Percentiles rank a stretch among this genome's conserved stretches.
These are phyloP conservation scores for Pachyramphus minor DNA, from an alignment of 2,113 vertebrate genomes.

Conservation along the genomic window DNA sequence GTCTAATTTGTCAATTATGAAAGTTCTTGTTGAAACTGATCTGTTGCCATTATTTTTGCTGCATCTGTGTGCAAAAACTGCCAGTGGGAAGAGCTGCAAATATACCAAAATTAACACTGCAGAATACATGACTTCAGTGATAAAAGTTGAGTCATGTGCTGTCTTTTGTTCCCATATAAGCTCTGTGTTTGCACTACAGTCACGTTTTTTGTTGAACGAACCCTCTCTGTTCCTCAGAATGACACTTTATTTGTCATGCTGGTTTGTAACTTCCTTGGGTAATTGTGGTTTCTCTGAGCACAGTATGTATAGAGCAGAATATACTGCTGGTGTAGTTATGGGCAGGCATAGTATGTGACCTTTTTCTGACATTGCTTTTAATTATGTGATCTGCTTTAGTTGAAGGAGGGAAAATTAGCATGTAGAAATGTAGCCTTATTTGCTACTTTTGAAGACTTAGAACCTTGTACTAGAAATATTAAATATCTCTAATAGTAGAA, in stretches of 20 bases:
- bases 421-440: background rate
- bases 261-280: background rate
- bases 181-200: background rate
- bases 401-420: background rate
- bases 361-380: background rate
- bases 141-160: background rate
- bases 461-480: constrained; percentile 4
- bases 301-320: background rate
- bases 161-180: background rate
- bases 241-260: background rate
- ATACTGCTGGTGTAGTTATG: background rate
- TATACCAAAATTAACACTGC: background rate
- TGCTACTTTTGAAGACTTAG: background rate
- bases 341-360: background rate
- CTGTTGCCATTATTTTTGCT: background rate
- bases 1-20: background rate
- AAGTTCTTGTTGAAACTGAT: background rate
- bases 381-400: background rate
- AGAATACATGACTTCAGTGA: background rate
- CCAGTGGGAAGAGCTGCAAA: background rate
- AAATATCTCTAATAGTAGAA: background rate
- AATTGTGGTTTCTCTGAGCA: background rate
- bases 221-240: background rate
- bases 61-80: background rate
- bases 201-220: background rate